These are phyloP conservation scores for Excalfactoria chinensis DNA, from an alignment of 2,113 vertebrate species.

Conservation along the genomic window DNA sequence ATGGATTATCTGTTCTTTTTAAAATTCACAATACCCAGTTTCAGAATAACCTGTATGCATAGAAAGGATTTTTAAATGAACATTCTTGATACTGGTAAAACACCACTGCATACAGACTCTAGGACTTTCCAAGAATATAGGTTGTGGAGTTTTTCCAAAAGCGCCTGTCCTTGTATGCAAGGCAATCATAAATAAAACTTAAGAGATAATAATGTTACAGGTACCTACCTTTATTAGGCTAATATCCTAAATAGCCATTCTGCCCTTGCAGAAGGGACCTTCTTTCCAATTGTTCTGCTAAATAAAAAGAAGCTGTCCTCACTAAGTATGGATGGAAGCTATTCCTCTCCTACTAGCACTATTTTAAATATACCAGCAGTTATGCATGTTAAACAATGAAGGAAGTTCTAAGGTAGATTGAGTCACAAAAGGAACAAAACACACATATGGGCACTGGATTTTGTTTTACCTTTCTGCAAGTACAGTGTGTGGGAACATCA, in stretches of 20 bases:
- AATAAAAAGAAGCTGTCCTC: background rate
- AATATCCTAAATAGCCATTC: background rate
- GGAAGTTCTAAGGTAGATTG: background rate
- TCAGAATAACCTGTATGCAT: background rate
- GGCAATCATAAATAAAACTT: background rate
- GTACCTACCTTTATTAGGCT: background rate
- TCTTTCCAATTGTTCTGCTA: background rate
- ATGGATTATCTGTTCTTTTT: background rate
- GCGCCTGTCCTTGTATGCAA: background rate
- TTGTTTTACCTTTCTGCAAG: background rate
- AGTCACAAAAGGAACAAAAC: background rate
- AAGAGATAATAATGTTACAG: background rate
- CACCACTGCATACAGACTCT: background rate
- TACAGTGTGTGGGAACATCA: background rate
- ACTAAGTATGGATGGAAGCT: background rate
- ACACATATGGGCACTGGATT: background rate
- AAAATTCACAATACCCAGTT: background rate
- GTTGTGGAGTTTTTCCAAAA: background rate
- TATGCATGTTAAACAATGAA: background rate
- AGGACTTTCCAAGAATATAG: background rate
- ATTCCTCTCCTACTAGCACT: background rate
- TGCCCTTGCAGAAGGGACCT: background rate
- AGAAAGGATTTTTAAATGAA: background rate
- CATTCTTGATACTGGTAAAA: background rate
- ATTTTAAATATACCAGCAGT: background rate